Base-by-base conservation (phyloP, 2,888 invertebrate genomes). In the Dryocosmus kuriphilus region DNA sequence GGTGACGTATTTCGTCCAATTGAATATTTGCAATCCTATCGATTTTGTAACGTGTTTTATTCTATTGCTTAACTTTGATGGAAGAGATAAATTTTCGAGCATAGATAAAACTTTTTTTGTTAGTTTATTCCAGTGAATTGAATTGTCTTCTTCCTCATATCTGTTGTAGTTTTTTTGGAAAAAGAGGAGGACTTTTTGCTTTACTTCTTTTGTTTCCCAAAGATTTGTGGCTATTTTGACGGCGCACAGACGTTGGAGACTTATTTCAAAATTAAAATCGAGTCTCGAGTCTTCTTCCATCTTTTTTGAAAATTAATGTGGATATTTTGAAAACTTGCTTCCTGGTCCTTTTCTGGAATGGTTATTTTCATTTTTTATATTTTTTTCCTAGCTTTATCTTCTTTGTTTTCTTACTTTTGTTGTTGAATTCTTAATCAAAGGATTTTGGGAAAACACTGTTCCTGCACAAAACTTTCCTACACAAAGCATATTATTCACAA, bases 261-360 rank as follows among this genome's bases (percentile, higher is more conserved):
- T 63, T n/a, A 63, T 63, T 35, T 63, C 32, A 8, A 63, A 63
- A 35, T 22, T 63, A 35, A 63, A 63, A 63, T 63, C 35, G 32
- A 63, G 63, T 35, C 24, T 24, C 14, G n/a, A 8, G 8, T 60
- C 60, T 22, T 63, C 63, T 35, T 63, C 63, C 63, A 63, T 63
- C n/a, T 35, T 63, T 22, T 62, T 22, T 35, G 22, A 7, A 5
- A 63, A 60, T 4, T 60, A 4, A 57, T 16, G 24, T 16, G 11
- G 14, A 24, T 22, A 41, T 51, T 57, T 57, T 11, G 14, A 11
- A 57, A 24, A 57, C 4, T 57, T 11, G 1, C 11, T 57, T 27
- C 24, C 7, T 60, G 27, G n/a, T 35, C 63, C 11, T 63, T 63
- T 32, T 63, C 63, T 63, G 63, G 32, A 63, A 63, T 63, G 19